These are phyloP conservation scores for Caenorhabditis sp. DNA, from an alignment of 2,888 invertebrate genomes.

Conservation along the genomic window DNA sequence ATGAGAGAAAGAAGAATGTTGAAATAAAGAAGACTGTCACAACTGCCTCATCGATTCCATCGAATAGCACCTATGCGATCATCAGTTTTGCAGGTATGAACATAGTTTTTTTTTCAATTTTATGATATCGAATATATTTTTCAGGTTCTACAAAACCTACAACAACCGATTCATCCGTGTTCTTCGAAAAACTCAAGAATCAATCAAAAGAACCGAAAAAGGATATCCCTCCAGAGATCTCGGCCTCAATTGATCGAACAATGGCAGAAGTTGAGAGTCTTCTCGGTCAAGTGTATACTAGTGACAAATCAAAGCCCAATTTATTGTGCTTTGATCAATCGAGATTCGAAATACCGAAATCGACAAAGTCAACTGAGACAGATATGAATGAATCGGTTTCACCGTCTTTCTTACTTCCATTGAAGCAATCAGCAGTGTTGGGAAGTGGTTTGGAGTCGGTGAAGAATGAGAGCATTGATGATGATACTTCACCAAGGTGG, in stretches of 20 bases:
- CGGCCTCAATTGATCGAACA: constrained; percentile 50
- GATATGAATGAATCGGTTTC: constrained; percentile 11
- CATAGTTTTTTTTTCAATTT: neutral
- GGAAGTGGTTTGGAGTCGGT: constrained; percentile 37
- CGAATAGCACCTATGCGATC: constrained; percentile 28
- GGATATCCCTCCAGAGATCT: constrained; percentile 38
- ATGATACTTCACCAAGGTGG: constrained; percentile 34
- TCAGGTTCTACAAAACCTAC: constrained; percentile 16
- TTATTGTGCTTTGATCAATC: constrained; percentile 48
- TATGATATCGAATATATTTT: neutral
- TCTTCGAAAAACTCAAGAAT: neutral
- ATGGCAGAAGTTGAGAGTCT: constrained; percentile 50
- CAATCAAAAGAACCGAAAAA: constrained; percentile 26
- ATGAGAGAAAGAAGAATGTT: constrained; percentile 26
- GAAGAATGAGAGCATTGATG: constrained; percentile 23
- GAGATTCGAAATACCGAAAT: constrained; percentile 12
- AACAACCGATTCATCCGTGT: neutral
- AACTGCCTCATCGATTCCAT: constrained; percentile 7
- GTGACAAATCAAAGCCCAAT: constrained; percentile 51
- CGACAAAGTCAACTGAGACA: constrained; percentile 4
- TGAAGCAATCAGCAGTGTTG: constrained; percentile 28
- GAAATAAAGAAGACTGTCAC: constrained; percentile 6
- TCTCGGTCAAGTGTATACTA: constrained; percentile 53
- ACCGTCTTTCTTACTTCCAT: constrained; percentile 40
- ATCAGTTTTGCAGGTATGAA: constrained; percentile 18